Conservation (phyloP, 2,113 vertebrate genomes). For the Osmerus mordax region DNA sequence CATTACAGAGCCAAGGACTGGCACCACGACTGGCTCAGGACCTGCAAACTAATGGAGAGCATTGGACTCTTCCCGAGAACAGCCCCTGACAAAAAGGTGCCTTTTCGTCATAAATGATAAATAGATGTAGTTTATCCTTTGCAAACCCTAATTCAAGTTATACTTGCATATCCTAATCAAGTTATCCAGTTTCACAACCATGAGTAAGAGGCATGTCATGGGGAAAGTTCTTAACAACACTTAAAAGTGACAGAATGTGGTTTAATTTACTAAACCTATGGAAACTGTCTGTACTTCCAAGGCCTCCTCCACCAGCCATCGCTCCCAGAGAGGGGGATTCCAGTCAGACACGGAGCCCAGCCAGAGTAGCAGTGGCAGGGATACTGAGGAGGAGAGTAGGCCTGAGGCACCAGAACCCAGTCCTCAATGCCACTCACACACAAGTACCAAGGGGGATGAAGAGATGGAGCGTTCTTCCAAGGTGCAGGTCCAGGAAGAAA, state of each 20-base stretch:
- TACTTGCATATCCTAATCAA: too few species aligned
- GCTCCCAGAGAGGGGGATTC: constrained; percentile 11
- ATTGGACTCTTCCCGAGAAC: constrained; percentile 54
- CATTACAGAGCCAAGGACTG: constrained; percentile 58
- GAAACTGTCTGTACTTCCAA: background rate
- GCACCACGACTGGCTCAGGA: constrained; percentile 69
- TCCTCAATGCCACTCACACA: background rate
- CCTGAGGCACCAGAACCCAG: background rate
- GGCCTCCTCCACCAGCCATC: background rate
- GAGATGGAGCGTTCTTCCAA: background rate
- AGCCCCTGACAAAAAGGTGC: constrained; percentile 51
- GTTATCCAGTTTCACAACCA: too few species aligned
- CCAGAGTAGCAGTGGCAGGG: background rate
- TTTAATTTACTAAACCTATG: too few species aligned
- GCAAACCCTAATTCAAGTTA: too few species aligned
- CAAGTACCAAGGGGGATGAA: background rate
- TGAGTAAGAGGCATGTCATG: too few species aligned
- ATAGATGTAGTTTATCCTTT: too few species aligned
- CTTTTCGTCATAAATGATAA: background rate
- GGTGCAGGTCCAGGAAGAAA: background rate
- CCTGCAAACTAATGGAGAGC: constrained; percentile 58
- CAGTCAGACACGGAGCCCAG: background rate
- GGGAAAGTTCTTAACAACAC: too few species aligned
- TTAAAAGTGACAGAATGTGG: too few species aligned
- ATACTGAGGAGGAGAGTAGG: constrained; percentile 2